Base-by-base conservation (phyloP, 2,797 vertebrate genomes). In the Enteromius radiatus region DNA sequence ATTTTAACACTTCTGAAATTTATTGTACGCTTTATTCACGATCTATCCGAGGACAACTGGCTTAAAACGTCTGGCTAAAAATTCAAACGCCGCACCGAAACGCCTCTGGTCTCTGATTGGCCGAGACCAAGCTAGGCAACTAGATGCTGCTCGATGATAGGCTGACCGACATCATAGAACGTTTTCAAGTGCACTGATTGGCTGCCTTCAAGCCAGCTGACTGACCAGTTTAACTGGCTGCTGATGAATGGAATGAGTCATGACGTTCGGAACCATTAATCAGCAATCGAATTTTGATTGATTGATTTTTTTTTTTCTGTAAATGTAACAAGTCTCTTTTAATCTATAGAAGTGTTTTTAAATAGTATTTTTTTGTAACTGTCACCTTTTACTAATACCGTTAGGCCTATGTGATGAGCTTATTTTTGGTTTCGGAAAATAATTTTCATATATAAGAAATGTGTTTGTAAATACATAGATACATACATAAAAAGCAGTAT, bases 11-110 rank as follows among this genome's bases (percentile, higher is more conserved):
- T 31, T 61, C 59, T 28, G 7, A 14, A 12, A 28, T 15, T 74
- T 31, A 36, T 28, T 15, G 19, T 10, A 45, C 11, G 14, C 10
- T 56, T 82, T 33, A 68, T 36, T 17, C n/a, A 3, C 36, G 80
- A 52, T 49, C 65, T 61, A 17, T 41, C 11, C 31, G 38, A 45
- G 43, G 12, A 31, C 67, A 8, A 70, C 7, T n/a, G 15, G 5
- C 12, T 8, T 5, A 19, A 36, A 47, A 7, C 21, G 19, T 41
- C 33, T 81, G 31, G 7, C 15, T 59, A n/a, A 7, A n/a, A 69
- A 89, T 90, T 90, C 89, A 91, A 91, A 91, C 82, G 49, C 45
- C 81, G 83, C 84, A 85, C 43, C 10, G 28, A 23, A 61, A 78
- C 64, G 19, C 31, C 2, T 47, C 64, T 69, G 21, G 3, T 1